Percentiles rank a stretch among this genome's conserved stretches.
Conservation (phyloP, 2,113 vertebrate genomes). For the Lonchura striata region DNA sequence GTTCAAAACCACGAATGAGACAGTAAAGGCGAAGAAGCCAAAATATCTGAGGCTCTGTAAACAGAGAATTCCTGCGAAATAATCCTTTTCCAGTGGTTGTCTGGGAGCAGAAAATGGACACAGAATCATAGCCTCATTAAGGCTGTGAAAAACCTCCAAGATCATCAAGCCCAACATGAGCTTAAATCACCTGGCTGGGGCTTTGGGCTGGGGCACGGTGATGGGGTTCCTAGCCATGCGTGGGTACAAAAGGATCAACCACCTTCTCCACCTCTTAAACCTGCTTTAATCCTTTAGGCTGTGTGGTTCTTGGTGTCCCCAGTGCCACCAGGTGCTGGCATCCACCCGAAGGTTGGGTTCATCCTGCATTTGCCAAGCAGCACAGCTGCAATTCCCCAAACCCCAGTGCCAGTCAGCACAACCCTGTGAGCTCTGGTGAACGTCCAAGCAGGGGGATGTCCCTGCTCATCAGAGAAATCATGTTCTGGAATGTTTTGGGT, state of each 20-base stretch:
- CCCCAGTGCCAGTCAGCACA: not conserved
- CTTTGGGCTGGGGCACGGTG: not conserved
- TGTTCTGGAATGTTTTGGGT: not conserved
- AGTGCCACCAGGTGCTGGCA: not conserved
- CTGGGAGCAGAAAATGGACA: not conserved
- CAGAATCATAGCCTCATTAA: not conserved
- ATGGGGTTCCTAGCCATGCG: not conserved
- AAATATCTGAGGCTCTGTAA: not conserved
- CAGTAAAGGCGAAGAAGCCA: not conserved
- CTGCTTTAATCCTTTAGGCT: not conserved
- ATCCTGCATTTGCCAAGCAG: not conserved
- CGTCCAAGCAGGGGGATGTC: not conserved
- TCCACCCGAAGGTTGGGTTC: not conserved
- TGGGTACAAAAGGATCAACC: not conserved
- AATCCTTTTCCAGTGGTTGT: not conserved
- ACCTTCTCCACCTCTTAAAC: not conserved
- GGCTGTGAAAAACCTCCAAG: not conserved
- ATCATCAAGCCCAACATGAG: not conserved
- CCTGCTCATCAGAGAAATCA: not conserved
- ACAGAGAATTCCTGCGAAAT: not conserved
- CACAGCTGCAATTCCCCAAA: not conserved
- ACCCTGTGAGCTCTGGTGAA: not conserved
- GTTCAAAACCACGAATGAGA: not conserved
- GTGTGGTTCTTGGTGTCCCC: accelerated
- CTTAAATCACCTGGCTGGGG: not conserved